phyloP scores from a whole-genome alignment of 1,140 invertebrate genomes.

The Pinna nobilis region DNA sequence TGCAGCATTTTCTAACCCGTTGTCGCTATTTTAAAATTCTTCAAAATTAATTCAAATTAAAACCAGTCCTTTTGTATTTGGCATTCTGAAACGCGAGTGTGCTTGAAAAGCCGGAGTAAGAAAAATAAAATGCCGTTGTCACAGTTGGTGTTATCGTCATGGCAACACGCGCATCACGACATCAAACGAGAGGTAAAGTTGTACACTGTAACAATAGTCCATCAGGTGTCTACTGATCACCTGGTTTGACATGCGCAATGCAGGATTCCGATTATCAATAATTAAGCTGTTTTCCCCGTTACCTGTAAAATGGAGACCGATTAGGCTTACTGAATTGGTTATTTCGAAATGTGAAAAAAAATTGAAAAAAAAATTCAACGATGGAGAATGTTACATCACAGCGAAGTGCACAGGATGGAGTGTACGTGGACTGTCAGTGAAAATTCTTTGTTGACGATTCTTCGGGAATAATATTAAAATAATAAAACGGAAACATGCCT shows the following conservation, averaged over 20 bases:
- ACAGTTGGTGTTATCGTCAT: constrained; percentile 38
- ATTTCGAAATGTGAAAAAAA: neutral
- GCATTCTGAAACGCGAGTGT: neutral
- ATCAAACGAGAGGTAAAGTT: constrained; percentile 33
- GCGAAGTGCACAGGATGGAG: constrained; percentile 1
- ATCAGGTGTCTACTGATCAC: constrained; percentile 39
- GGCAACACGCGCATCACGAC: constrained; percentile 31
- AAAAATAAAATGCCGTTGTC: constrained; percentile 20
- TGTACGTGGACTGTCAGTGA: neutral
- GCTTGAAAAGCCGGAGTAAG: neutral
- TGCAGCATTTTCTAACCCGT: constrained; percentile 1
- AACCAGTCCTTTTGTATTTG: no score
- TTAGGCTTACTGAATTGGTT: constrained; percentile 15
- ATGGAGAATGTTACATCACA: constrained; percentile 5
- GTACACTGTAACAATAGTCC: constrained; percentile 30
- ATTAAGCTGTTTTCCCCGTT: constrained; percentile 28
- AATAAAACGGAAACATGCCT: constrained; percentile 61
- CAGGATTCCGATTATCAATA: constrained; percentile 39
- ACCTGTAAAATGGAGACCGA: constrained; percentile 19
- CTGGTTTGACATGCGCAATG: constrained; percentile 41
- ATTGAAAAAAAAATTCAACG: neutral
- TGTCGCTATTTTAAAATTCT: neutral
- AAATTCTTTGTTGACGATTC: neutral
- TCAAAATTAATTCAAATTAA: neutral
- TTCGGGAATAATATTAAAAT: neutral